Conservation (phyloP, 2,888 invertebrate species). For the Tachina fera region DNA sequence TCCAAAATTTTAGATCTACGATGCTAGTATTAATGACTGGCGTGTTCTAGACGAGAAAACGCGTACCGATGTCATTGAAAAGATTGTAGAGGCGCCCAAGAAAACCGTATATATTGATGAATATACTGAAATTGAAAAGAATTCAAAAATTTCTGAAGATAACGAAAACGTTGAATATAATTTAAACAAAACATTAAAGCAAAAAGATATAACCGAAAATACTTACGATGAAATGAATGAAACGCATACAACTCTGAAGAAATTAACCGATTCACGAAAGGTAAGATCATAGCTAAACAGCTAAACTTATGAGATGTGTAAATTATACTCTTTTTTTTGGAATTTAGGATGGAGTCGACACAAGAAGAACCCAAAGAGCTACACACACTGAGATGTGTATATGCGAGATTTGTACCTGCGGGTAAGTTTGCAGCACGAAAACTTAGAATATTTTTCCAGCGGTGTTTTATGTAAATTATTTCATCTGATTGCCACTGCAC, state of each 20-base stretch:
- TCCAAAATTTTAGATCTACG: constrained; percentile 78
- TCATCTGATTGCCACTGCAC: no score
- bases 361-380: constrained; percentile 78
- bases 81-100: constrained; percentile 82
- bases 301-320: background rate
- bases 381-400: constrained; percentile 91
- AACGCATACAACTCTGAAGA: constrained; percentile 74
- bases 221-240: constrained; percentile 81
- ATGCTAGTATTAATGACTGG: constrained; percentile 83
- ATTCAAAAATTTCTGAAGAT: constrained; percentile 80
- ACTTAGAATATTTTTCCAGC: no score
- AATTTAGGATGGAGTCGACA: constrained; percentile 79
- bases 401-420: constrained; percentile 95
- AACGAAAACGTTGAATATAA: constrained; percentile 80
- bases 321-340: background rate
- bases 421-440: constrained; percentile 86
- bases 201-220: constrained; percentile 79
- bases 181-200: constrained; percentile 79
- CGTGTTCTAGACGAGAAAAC: constrained; percentile 82
- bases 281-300: constrained; percentile 73
- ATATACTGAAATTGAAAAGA: constrained; percentile 83
- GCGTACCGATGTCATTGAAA: constrained; percentile 83
- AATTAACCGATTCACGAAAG: constrained; percentile 79
- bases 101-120: constrained; percentile 82
- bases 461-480: no score